Conservation (phyloP, 2,888 invertebrate genomes). For the Bellardia pandia region DNA sequence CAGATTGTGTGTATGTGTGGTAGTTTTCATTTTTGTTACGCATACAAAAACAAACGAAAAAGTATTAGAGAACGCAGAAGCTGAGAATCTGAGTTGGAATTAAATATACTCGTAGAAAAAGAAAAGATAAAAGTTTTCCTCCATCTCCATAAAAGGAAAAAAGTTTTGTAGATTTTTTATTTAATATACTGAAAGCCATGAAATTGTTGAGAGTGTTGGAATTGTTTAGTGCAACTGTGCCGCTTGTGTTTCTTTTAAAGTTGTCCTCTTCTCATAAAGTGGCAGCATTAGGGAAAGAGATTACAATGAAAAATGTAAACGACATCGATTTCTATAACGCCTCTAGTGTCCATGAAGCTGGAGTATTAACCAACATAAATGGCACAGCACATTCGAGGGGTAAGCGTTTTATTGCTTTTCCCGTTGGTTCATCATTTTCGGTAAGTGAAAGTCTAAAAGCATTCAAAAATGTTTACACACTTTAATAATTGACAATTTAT, state of each 20-base stretch:
- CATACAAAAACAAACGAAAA: conserved; percentile 21
- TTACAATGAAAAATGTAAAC: conserved; percentile 32
- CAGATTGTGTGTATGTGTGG: conserved; percentile 1
- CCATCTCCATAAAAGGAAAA: conserved; percentile 10
- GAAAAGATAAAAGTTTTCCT: conserved; percentile 30
- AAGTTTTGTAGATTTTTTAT: conserved; percentile 25
- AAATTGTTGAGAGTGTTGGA: conserved; percentile 59
- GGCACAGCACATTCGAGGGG: conserved; percentile 76
- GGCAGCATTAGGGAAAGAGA: conserved; percentile 12
- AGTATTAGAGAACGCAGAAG: not conserved
- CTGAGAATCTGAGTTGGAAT: not conserved
- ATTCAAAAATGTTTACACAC: not conserved
- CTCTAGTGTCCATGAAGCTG: not conserved
- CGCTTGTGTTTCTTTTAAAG: conserved; percentile 39
- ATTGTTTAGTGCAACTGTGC: conserved; percentile 48
- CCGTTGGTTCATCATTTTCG: conserved; percentile 86
- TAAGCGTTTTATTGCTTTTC: conserved; percentile 86
- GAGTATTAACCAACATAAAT: not conserved
- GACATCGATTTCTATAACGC: conserved; percentile 45
- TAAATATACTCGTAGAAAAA: not conserved
- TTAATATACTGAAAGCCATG: conserved; percentile 50
- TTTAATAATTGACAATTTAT: conserved; percentile 1
- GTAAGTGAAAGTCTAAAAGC: conserved; percentile 80
- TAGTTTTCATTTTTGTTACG: conserved; percentile 25
- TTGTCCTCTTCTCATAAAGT: conserved; percentile 30